Conservation (phyloP, 2,797 vertebrate species). For the Tachyglossus aculeatus region DNA sequence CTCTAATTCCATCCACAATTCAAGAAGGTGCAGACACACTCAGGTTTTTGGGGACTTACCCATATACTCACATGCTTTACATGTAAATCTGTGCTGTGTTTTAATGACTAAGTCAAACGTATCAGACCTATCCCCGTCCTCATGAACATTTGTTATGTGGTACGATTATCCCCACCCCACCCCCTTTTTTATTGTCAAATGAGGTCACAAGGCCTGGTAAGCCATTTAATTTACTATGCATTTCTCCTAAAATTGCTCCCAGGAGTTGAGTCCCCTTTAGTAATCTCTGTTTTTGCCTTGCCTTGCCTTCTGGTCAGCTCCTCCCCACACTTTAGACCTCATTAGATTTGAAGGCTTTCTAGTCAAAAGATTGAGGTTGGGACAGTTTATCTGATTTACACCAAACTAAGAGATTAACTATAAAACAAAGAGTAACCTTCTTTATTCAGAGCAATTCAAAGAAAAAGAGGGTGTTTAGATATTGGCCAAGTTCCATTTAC, state of each 20-base stretch:
- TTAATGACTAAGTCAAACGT: conserved; percentile 3
- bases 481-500: too few species aligned
- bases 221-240: conserved; percentile 14
- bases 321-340: neutral
- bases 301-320: conserved; percentile 21
- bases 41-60: too few species aligned
- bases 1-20: too few species aligned
- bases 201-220: conserved; percentile 15
- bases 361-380: too few species aligned
- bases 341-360: too few species aligned
- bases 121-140: neutral
- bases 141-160: neutral
- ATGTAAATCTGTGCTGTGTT: conserved; percentile 10
- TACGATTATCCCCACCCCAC: conserved; percentile 5
- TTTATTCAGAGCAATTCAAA: too few species aligned
- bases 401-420: too few species aligned
- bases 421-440: too few species aligned
- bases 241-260: conserved; percentile 8
- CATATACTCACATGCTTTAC: too few species aligned
- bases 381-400: too few species aligned
- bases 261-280: neutral
- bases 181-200: neutral
- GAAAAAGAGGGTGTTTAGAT: too few species aligned
- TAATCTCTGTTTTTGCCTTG: neutral
- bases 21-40: too few species aligned